Conservation (phyloP, 2,113 vertebrate genomes). For the Pterocles orientalis region DNA sequence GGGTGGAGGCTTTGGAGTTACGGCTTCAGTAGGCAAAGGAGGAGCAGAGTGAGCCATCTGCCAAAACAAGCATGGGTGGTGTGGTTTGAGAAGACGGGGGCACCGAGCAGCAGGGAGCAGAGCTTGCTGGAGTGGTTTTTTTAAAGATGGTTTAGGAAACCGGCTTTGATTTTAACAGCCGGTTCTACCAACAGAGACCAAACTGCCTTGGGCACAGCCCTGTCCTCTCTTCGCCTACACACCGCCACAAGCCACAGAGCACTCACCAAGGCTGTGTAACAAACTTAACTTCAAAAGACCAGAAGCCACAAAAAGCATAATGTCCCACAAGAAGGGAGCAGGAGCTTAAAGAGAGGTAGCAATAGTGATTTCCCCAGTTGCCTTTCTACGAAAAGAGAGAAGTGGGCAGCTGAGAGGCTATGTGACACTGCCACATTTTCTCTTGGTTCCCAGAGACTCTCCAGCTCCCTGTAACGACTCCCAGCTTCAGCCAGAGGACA, state of each 20-base stretch:
- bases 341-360: neutral
- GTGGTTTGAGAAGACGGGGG: conserved; percentile 14
- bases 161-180: conserved; percentile 62
- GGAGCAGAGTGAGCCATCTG: neutral
- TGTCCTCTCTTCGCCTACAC: conserved; percentile 56
- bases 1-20: conserved; percentile 10
- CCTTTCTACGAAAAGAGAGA: neutral
- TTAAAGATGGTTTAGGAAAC: conserved; percentile 42
- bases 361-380: neutral
- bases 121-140: conserved; percentile 47
- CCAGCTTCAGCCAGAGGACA: neutral
- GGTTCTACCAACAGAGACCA: conserved; percentile 49
- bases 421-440: neutral
- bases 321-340: conserved; percentile 47
- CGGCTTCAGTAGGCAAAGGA: neutral
- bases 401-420: neutral
- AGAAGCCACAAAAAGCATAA: conserved; percentile 47
- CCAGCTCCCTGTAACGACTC: neutral
- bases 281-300: conserved; percentile 57
- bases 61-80: conserved; percentile 42
- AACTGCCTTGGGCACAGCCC: conserved; percentile 28
- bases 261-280: conserved; percentile 40
- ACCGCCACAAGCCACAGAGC: conserved; percentile 48
- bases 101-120: conserved; percentile 6
- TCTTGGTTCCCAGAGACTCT: neutral